Base-by-base conservation (phyloP, 2,888 invertebrate genomes). In the Cerastoderma edule region DNA sequence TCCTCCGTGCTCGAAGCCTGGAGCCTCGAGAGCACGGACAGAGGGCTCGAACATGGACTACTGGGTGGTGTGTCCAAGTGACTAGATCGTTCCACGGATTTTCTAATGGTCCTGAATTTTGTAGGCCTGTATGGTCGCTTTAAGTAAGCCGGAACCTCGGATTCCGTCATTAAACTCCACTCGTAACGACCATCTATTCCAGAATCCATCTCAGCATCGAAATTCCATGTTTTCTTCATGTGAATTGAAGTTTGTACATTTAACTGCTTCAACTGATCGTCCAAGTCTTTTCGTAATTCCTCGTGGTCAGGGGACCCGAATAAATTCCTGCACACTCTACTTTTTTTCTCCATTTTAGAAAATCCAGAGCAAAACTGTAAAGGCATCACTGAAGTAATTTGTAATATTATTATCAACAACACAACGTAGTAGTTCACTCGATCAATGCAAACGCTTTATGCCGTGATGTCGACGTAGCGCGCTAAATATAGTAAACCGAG, bases 291-390 rank as follows among this genome's bases (percentile, higher is more conserved):
- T 46, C 74, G 60, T 8, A 82, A 35, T 8, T 63, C 67, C 13
- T 74, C 72, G n/a, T 77, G 82, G 27, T 82, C 68, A 1, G 82
- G 82, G 33, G 39, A 57, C n/a, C 82, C 82, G 39, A 82, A 82
- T 13, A 82, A 64, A 65, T 74, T 74, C 32, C 82, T 53, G 30
- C 74, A 28, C 0, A 79, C 78, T 33, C 67, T 30, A 8, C 64
- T 66, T 50, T 74, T 78, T 24, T 39, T 22, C 39, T 74, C 70
- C 82, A 81, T 81, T 67, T 46, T 56, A 50, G 50, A 50, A 27
- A 69, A 71, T 75, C 65, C 70, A 50, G 63, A 39, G 46, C 71
- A 46, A 54, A 54, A 66, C 46, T 65, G 72, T 30, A 80, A 56
- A 39, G 77, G 80, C 80, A 77, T 77, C 48, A 33, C 39, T 53